Base-by-base conservation (phyloP, 2,797 vertebrate genomes). In the Notolabrus celidotus region DNA sequence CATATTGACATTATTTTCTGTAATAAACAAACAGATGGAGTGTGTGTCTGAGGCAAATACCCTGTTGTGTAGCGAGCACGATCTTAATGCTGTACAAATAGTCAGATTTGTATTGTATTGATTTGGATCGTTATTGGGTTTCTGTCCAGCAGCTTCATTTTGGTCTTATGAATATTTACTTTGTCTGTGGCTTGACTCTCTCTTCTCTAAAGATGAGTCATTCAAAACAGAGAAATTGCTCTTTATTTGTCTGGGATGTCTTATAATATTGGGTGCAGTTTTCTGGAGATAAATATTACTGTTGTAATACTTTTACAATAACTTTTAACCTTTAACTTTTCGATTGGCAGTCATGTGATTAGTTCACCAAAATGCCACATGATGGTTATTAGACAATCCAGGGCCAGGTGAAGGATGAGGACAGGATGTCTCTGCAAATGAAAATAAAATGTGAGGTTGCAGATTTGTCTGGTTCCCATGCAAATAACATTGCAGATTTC, bases 1-100 rank as follows among this genome's bases (percentile, higher is more conserved):
- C 17, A 17, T 15, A 27, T 60, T 3, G 3, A 58, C 11, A 43
- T 64, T 22, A 46, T 45, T 27, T 52, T 42, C 50, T 46, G 38
- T 25, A 54, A 25, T 25, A 71, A 59, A 25, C 42, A 49, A 49
- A 39, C 47, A 54, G 41, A 53, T 54, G 60, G 60, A 36, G 20
- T n/a, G 47, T 27, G 33, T 19, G 3, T n/a, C 39, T 45, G 9
- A 59, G n/a, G 20, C n/a, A 36, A 61, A 54, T 10, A 47, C 19
- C 47, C 51, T 38, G 20, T 14, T 4, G 20, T 58, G 57, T 15
- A 9, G 34, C 41, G 25, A 22, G 19, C 19, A 41, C 54, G 1
- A 5, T 39, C 43, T 55, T 22, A 22, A 53, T 34, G 16, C 54
- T 39, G 49, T 14, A 23, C 42, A 49, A 29, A 72, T 25, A 41